phyloP scores from a whole-genome alignment of 2,113 vertebrate species.

The Phainopepla nitens region DNA sequence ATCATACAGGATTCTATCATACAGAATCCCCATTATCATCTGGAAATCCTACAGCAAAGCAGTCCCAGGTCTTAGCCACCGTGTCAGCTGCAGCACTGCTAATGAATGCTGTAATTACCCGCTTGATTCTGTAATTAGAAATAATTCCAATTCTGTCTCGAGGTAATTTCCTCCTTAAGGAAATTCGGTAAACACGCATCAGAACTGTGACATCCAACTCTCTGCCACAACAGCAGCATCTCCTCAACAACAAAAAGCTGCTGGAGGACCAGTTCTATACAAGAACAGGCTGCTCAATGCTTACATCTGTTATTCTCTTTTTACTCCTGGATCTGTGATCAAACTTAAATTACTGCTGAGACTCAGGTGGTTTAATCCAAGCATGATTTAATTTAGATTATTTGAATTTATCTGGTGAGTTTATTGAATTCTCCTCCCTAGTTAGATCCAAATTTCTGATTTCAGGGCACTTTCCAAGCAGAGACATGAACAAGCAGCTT shows the following conservation, averaged over 20 bases:
- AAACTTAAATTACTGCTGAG: not conserved
- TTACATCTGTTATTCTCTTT: not conserved
- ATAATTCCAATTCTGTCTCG: not conserved
- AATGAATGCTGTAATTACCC: not conserved
- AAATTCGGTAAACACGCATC: not conserved
- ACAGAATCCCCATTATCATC: no score
- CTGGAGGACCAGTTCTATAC: not conserved
- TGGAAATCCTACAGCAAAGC: not conserved
- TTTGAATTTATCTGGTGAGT: not conserved
- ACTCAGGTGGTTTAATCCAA: rapidly evolving
- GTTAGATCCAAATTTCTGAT: not conserved
- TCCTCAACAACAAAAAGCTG: not conserved
- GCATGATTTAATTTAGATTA: not conserved
- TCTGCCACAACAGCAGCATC: not conserved
- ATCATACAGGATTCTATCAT: not conserved
- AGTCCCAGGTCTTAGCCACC: not conserved
- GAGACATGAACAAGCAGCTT: not conserved
- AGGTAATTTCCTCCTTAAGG: not conserved
- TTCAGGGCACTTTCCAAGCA: not conserved
- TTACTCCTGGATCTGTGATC: not conserved
- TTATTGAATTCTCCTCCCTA: not conserved
- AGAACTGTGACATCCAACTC: not conserved
- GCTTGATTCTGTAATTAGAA: not conserved
- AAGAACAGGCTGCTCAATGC: not conserved
- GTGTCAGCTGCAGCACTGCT: not conserved